Evolutionary conservation across 2,113 vertebrate species (phyloP).

Genomic region (Fregata magnificens): DNA sequence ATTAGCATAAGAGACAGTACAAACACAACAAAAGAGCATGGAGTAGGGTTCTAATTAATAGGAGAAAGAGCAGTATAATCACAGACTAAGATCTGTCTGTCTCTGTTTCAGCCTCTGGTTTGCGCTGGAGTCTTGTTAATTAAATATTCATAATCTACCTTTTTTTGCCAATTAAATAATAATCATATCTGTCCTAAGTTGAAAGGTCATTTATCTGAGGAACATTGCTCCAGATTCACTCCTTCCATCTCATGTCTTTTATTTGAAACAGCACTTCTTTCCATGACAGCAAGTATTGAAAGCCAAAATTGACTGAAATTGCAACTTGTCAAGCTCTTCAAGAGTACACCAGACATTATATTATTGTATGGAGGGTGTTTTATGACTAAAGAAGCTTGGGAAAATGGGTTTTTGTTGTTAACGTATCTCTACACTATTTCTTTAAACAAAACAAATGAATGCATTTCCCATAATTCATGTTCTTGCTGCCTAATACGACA

Average conservation of each 20-base stretch:
- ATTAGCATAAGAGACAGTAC: not conserved
- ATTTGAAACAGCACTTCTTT: not conserved
- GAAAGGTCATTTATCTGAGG: constrained; percentile 17
- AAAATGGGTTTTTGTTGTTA: not conserved
- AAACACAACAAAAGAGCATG: not conserved
- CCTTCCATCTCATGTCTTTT: not conserved
- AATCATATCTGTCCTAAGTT: not conserved
- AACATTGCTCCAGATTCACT: not conserved
- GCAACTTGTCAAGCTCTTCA: not conserved
- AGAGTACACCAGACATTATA: not conserved
- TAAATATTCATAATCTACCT: not conserved
- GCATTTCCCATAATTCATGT: not conserved
- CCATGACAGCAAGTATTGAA: not conserved
- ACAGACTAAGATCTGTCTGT: not conserved
- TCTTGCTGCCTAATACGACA: not conserved
- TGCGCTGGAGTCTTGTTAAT: not conserved
- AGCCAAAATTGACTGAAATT: constrained; percentile 18
- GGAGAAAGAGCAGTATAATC: not conserved
- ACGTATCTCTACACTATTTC: not conserved
- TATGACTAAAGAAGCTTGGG: not conserved
- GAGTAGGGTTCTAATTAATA: not conserved
- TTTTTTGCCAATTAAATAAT: constrained; percentile 4
- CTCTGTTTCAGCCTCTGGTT: not conserved
- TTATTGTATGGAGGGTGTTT: not conserved
- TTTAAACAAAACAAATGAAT: not conserved